Evolutionary conservation across 1,140 invertebrate genomes (phyloP).

Genomic region (Drosophila tani): DNA sequence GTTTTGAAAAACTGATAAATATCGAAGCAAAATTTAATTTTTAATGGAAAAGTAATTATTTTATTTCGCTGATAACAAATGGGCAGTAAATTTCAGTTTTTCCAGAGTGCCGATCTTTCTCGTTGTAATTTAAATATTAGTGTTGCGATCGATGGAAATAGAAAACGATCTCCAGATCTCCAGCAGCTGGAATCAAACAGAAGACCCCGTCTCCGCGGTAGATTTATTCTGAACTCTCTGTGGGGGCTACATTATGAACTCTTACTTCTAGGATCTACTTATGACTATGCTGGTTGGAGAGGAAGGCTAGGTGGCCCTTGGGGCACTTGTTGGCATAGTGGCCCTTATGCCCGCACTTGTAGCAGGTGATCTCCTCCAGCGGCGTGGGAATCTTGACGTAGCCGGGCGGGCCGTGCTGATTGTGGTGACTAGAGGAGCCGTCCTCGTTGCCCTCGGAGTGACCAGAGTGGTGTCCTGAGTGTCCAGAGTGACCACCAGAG

Average conservation of each 20-base stretch:
- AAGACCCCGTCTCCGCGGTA: slow-evolving; percentile 19
- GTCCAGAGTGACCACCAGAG: slow-evolving; percentile 29
- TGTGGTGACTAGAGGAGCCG: slow-evolving; percentile 41
- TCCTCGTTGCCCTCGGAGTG: slow-evolving; percentile 37
- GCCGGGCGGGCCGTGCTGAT: slow-evolving; percentile 41
- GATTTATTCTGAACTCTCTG: slow-evolving; percentile 41
- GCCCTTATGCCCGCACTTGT: slow-evolving; percentile 99
- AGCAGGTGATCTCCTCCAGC: slow-evolving; percentile 97
- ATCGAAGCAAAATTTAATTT: too few species aligned
- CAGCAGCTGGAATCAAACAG: not conserved
- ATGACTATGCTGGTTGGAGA: slow-evolving; percentile 89
- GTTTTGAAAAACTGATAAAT: too few species aligned
- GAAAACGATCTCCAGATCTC: not conserved
- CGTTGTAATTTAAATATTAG: too few species aligned
- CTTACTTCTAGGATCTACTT: slow-evolving; percentile 64
- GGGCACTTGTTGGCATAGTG: slow-evolving; percentile 99
- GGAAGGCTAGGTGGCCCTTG: slow-evolving; percentile 97
- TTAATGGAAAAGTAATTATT: slow-evolving; percentile 2
- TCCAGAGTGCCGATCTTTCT: not conserved
- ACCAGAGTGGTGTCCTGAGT: slow-evolving; percentile 14
- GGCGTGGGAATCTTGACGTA: slow-evolving; percentile 88
- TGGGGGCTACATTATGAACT: slow-evolving; percentile 19
- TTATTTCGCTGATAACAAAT: slow-evolving; percentile 26
- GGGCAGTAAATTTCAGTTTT: slow-evolving; percentile 1
- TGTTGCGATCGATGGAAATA: not conserved